These are phyloP conservation scores for Rosalia funebris DNA, from an alignment of 2,888 invertebrate species.

Conservation along the genomic window DNA sequence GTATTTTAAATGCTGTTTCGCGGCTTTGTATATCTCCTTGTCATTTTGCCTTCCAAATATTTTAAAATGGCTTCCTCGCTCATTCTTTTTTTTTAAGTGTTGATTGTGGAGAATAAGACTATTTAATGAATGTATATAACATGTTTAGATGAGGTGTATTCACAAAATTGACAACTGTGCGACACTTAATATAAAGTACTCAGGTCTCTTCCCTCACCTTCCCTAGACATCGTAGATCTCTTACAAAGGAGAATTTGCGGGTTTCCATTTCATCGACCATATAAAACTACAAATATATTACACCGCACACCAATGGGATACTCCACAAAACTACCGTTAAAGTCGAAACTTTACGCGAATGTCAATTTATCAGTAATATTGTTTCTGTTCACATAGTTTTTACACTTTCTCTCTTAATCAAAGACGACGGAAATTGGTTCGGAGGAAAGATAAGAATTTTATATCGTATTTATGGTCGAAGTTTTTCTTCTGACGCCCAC, in stretches of 20 bases:
- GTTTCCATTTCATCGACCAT: not conserved
- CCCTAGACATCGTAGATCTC: too few species aligned
- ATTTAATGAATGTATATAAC: too few species aligned
- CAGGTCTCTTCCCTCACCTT: too few species aligned
- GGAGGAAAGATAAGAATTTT: conserved; percentile 16
- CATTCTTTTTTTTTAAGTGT: too few species aligned
- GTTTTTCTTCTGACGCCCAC: conserved; percentile 7
- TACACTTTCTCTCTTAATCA: conserved; percentile 39
- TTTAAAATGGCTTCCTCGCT: too few species aligned
- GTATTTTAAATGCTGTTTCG: too few species aligned
- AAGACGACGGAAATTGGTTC: conserved; percentile 30
- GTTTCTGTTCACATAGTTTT: conserved; percentile 39
- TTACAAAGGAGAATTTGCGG: conserved; percentile 4
- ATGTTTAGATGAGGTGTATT: too few species aligned
- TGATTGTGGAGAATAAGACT: too few species aligned
- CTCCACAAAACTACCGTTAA: conserved; percentile 9
- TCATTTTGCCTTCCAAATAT: too few species aligned
- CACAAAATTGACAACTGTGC: too few species aligned
- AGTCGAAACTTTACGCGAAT: conserved; percentile 33
- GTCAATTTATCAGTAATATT: conserved; percentile 43
- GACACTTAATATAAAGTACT: too few species aligned
- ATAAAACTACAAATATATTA: conserved; percentile 5
- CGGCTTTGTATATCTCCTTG: too few species aligned
- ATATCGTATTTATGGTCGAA: conserved; percentile 25
- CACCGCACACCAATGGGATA: conserved; percentile 2